Base-by-base conservation (phyloP, 1,140 invertebrate species). In the Micrasema longulum region DNA sequence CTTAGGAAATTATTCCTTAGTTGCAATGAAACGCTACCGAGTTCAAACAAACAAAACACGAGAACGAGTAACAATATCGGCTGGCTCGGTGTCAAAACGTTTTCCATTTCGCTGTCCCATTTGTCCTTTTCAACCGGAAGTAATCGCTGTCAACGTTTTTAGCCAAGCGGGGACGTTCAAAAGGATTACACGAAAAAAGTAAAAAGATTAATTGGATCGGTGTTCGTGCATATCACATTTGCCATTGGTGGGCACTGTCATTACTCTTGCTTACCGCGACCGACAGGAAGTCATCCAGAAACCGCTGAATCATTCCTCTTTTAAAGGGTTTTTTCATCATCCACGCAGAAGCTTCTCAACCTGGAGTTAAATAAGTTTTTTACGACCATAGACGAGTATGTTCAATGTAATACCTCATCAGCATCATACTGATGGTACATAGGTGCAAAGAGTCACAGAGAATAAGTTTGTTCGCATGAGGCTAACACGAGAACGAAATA, bases 201-300 rank as follows among this genome's bases (percentile, higher is more conserved):
- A 36, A 50, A 35, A 50, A 48, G 43, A 65, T 65, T 65, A 65
- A 50, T 65, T 45, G 16, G 47, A 50, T 48, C 41, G 43, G 63
- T 26, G 63, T 48, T 50, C 63, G 63, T 65, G 63, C 63, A 45
- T 65, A 36, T 23, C 16, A 48, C 45, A 63, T 63, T 63, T 63
- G 16, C 57, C 57, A 14, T 41, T 50, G 26, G 63, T 47, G 63
- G 43, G 16, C 63, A 65, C 9, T 45, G 63, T 50, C 63, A 65
- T 65, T 65, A 65, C 43, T 65, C 47, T 65, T 65, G 63, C 41
- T 65, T 35, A 48, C 63, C n/a, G n/a, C n/a, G n/a, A n/a, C n/a
- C 47, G 63, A 65, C 45, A 35, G 63, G 45, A 65, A 65, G 63
- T 48, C 20, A 18, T 14, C 16, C 43, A 20, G 16, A 63, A 63